Percentiles rank a stretch among this genome's conserved stretches.
Conservation (phyloP, 2,888 invertebrate genomes). For the Cylloceria caligata region DNA sequence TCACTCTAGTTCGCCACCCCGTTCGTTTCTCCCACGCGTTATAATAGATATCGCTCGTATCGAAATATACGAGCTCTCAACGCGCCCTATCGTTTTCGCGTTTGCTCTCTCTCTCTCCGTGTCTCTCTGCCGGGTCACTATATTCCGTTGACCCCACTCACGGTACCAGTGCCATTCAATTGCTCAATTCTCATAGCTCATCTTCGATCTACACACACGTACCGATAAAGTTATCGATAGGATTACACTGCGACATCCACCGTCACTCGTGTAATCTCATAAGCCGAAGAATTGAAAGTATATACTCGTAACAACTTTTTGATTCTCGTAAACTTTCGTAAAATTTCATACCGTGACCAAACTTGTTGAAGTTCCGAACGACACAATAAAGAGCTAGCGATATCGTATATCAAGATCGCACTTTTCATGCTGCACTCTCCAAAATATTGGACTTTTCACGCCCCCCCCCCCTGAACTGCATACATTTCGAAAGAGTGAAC, state of each 20-base stretch:
- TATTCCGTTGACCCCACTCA: slow-evolving; percentile 49
- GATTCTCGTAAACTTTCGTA: slow-evolving; percentile 5
- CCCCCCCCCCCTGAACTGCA: not conserved
- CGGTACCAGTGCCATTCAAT: slow-evolving; percentile 1
- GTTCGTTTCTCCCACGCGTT: slow-evolving; percentile 10
- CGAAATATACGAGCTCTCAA: slow-evolving; percentile 71
- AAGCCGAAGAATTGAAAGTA: slow-evolving; percentile 5
- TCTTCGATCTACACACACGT: slow-evolving; percentile 2
- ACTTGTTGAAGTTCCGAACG: not conserved
- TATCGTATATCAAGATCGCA: not conserved
- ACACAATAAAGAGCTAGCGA: not conserved
- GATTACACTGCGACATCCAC: not conserved
- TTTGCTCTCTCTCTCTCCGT: slow-evolving; percentile 48
- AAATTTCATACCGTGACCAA: not conserved
- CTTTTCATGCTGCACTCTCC: not conserved
- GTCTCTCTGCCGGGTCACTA: slow-evolving; percentile 25
- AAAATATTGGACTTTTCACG: slow-evolving; percentile 2
- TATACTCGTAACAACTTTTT: not conserved
- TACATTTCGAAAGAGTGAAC: not conserved
- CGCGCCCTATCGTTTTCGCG: slow-evolving; percentile 56
- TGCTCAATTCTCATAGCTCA: slow-evolving; percentile 19
- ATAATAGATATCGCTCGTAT: slow-evolving; percentile 75
- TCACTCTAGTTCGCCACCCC: slow-evolving; percentile 40
- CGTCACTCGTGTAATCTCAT: slow-evolving; percentile 18
- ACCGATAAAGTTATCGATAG: slow-evolving; percentile 1